Percentiles rank a stretch among this genome's conserved stretches.
Evolutionary conservation across 2,797 vertebrate species (phyloP).

Genomic region (Myiotriccus ornatus): DNA sequence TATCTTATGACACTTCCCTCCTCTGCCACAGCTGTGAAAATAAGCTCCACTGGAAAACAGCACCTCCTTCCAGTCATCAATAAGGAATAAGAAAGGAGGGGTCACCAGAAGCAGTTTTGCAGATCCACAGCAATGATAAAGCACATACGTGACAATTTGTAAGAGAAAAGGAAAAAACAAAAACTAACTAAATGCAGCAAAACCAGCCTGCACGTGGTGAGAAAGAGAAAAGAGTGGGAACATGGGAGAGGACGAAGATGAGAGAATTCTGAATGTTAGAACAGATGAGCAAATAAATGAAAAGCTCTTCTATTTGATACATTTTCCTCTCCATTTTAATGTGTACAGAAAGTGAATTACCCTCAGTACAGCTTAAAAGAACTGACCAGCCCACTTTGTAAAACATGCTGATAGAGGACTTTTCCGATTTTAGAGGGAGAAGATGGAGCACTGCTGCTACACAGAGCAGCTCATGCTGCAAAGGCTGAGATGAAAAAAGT

Average conservation of each 20-base stretch:
- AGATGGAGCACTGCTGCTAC: neutral
- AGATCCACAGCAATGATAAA: neutral
- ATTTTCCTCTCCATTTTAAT: neutral
- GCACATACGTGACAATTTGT: neutral
- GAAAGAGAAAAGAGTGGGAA: neutral
- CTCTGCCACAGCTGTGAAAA: conserved; percentile 61
- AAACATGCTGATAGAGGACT: neutral
- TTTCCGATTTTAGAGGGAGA: neutral
- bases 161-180: neutral
- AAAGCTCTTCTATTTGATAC: neutral
- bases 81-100: neutral
- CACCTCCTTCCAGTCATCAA: conserved; percentile 4
- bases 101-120: neutral
- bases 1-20: conserved; percentile 44
- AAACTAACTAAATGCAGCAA: neutral
- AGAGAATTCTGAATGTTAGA: neutral
- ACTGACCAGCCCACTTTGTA: neutral
- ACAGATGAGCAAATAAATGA: neutral
- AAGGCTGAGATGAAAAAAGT: no score
- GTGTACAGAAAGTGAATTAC: neutral
- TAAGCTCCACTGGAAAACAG: conserved; percentile 16
- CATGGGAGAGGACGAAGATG: neutral
- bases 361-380: neutral
- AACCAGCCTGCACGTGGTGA: neutral
- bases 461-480: neutral